Conservation (phyloP, 2,797 vertebrate species). For the Graptemys geographica region DNA sequence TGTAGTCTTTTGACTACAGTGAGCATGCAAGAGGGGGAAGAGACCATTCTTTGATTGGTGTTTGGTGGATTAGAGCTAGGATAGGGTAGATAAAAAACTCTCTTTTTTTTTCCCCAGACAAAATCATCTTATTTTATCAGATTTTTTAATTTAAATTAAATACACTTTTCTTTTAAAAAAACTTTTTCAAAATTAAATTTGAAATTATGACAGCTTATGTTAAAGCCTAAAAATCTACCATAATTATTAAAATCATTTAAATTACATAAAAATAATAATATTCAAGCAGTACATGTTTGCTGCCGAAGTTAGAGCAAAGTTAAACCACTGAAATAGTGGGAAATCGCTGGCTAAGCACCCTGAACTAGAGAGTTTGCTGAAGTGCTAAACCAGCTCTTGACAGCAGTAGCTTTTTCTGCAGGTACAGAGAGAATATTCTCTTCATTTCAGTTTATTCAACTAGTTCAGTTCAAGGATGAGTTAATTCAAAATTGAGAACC, state of each 20-base stretch:
- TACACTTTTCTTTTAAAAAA: not conserved
- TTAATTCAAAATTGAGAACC: not conserved
- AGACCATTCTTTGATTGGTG: not conserved
- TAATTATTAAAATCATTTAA: not conserved
- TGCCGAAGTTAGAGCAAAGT: not conserved
- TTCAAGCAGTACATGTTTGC: not conserved
- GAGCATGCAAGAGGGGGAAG: not conserved
- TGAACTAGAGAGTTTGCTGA: not conserved
- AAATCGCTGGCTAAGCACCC: not conserved
- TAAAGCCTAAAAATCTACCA: not conserved
- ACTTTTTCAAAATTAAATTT: not conserved
- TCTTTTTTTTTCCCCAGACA: not conserved
- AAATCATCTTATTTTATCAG: not conserved
- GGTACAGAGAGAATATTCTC: not conserved
- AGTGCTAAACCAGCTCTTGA: not conserved
- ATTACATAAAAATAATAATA: not conserved
- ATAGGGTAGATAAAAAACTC: not conserved
- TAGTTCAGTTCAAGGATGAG: not conserved
- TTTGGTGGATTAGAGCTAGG: not conserved
- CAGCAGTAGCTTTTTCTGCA: not conserved
- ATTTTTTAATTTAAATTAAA: not conserved
- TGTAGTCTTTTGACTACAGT: not conserved
- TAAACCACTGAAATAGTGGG: not conserved
- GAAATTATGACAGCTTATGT: not conserved
- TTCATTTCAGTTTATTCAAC: not conserved